Conservation (phyloP, 2,113 vertebrate species). For the Ochotona curzoniae region DNA sequence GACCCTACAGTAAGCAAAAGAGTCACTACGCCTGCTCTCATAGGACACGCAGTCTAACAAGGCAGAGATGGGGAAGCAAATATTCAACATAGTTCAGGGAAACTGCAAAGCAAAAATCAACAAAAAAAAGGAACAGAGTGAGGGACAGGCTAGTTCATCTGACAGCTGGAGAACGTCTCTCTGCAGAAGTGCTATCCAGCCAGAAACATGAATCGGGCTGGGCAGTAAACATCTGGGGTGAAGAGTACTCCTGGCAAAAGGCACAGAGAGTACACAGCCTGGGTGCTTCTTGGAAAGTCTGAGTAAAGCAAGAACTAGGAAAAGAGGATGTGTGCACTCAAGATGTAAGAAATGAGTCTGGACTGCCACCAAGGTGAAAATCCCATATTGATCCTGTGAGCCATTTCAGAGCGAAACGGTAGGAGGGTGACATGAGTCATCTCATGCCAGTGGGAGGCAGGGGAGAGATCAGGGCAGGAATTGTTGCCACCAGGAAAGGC, state of each 20-base stretch:
- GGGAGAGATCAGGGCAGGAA: not conserved
- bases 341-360: too few relatives aligned
- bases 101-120: not conserved
- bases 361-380: too few relatives aligned
- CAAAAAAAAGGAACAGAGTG: not conserved
- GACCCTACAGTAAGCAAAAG: not conserved
- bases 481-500: rapidly evolving
- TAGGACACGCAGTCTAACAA: not conserved
- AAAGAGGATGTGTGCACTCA: too few relatives aligned
- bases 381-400: rapidly evolving
- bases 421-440: not conserved
- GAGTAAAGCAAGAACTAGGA: not conserved
- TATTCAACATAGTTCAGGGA: not conserved
- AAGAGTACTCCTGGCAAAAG: not conserved
- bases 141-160: not conserved
- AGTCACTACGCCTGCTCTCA: not conserved
- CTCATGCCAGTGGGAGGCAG: too few relatives aligned
- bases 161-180: not conserved
- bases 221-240: not conserved
- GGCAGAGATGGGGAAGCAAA: not conserved
- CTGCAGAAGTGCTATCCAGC: not conserved
- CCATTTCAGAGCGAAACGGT: not conserved
- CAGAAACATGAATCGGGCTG: not conserved
- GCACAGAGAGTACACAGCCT: not conserved
- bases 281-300: not conserved